Evolutionary conservation across 2,797 vertebrate species (phyloP).

Genomic region (Rhadinocentrus ornatus): DNA sequence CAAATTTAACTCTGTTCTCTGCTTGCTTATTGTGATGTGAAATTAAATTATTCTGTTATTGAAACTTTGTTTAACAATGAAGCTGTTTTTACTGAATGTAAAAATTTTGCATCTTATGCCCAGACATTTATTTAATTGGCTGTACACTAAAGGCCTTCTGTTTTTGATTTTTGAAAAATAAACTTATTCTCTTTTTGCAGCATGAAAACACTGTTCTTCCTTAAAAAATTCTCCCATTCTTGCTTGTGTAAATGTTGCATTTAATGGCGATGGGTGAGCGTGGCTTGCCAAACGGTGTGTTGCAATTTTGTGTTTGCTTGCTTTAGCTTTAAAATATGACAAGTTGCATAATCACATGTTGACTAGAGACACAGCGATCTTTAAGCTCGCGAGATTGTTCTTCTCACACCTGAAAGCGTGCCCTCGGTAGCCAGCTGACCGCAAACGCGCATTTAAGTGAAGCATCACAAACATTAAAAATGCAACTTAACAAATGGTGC

Average conservation of each 20-base stretch:
- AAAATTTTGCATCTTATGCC: not conserved
- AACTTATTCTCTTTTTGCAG: not conserved
- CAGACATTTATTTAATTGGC: not conserved
- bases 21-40: not conserved
- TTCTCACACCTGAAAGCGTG: constrained; percentile 10
- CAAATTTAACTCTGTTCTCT: constrained; percentile 28
- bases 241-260: constrained; percentile 3
- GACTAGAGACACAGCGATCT: constrained; percentile 9
- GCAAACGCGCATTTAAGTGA: not conserved
- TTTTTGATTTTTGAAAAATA: not conserved
- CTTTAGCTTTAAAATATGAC: constrained; percentile 35
- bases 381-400: constrained; percentile 12
- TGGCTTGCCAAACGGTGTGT: constrained; percentile 8
- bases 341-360: constrained; percentile 33
- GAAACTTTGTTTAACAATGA: constrained; percentile 6
- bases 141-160: not conserved
- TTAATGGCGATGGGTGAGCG: constrained; percentile 9
- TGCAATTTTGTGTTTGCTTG: constrained; percentile 22
- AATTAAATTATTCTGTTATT: not conserved
- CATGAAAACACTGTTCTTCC: not conserved
- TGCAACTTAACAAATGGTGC: not conserved
- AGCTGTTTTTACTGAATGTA: not conserved
- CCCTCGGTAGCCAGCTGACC: not conserved
- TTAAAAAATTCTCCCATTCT: constrained; percentile 15
- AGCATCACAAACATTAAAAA: constrained; percentile 7